Percentiles rank a stretch among this genome's conserved stretches.
Evolutionary conservation across 2,888 invertebrate species (phyloP).

Genomic region (Apoda limacodes): DNA sequence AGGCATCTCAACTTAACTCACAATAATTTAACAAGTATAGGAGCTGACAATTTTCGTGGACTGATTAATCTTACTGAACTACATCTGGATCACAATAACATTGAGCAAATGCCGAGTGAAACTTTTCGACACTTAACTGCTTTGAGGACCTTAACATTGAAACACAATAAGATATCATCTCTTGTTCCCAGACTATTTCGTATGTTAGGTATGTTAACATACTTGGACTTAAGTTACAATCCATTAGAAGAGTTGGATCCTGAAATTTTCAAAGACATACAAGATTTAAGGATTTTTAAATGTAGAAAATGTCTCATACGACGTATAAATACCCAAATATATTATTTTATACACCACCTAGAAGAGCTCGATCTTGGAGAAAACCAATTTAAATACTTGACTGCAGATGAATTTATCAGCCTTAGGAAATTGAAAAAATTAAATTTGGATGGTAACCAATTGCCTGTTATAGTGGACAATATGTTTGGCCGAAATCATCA

Average conservation of each 20-base stretch:
- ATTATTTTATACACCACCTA: slow-evolving; percentile 79
- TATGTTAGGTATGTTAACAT: slow-evolving; percentile 77
- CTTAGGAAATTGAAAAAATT: slow-evolving; percentile 74
- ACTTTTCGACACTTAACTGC: slow-evolving; percentile 81
- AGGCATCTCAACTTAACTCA: slow-evolving; percentile 74
- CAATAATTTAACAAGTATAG: slow-evolving; percentile 79
- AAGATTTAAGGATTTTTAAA: slow-evolving; percentile 77
- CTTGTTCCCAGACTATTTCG: slow-evolving; percentile 80
- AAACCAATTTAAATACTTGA: slow-evolving; percentile 81
- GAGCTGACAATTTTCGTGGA: slow-evolving; percentile 81
- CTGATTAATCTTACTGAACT: slow-evolving; percentile 78
- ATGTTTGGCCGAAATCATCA: slow-evolving; percentile 73
- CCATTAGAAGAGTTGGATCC: slow-evolving; percentile 79
- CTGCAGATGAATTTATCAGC: slow-evolving; percentile 78
- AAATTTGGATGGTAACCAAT: slow-evolving; percentile 80
- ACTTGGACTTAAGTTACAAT: slow-evolving; percentile 81
- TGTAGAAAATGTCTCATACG: slow-evolving; percentile 79
- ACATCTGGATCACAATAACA: slow-evolving; percentile 79
- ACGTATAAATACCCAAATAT: slow-evolving; percentile 82
- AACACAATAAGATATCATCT: slow-evolving; percentile 75
- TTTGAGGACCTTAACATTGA: slow-evolving; percentile 74
- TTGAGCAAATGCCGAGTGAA: slow-evolving; percentile 79
- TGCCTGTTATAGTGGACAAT: slow-evolving; percentile 80
- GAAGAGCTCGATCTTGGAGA: slow-evolving; percentile 81
- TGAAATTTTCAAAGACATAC: slow-evolving; percentile 82